Conservation (phyloP, 2,888 invertebrate species). For the Apeira syringaria region DNA sequence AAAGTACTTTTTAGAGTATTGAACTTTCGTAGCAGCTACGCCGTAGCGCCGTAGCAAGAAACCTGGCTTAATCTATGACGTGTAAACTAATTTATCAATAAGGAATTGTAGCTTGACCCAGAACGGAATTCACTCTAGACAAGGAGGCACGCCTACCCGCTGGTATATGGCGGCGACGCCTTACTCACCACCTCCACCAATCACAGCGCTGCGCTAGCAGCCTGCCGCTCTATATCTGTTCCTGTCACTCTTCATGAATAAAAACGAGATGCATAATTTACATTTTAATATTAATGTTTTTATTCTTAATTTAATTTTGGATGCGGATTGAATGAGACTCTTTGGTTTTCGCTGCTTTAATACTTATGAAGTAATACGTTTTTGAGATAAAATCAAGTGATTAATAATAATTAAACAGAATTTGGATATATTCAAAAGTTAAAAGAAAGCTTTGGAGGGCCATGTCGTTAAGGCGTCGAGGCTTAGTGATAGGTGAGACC, state of each 20-base stretch:
- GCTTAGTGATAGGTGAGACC: no score
- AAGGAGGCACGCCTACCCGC: conserved; percentile 60
- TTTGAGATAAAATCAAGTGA: no score
- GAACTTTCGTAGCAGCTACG: conserved; percentile 50
- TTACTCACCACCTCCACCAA: conserved; percentile 72
- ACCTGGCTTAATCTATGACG: conserved; percentile 49
- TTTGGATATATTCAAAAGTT: no score
- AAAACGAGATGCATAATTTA: conserved; percentile 28
- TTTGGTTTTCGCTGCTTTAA: conserved; percentile 6
- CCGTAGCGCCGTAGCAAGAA: conserved; percentile 57
- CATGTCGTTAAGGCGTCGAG: no score
- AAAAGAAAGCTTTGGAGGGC: no score
- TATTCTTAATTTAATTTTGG: conserved; percentile 12
- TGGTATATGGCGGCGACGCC: conserved; percentile 67
- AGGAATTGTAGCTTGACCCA: conserved; percentile 39
- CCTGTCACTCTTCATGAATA: conserved; percentile 51
- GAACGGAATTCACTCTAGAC: conserved; percentile 39
- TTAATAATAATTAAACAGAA: no score
- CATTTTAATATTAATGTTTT: conserved; percentile 22
- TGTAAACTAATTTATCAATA: conserved; percentile 54
- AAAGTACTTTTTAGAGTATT: no score
- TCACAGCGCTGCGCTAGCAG: conserved; percentile 60
- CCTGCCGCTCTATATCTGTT: conserved; percentile 54
- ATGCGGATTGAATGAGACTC: conserved; percentile 18
- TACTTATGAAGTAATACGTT: no score